These are phyloP conservation scores for Drosophila bifasciata DNA, from an alignment of 1,140 invertebrate species.

Conservation along the genomic window DNA sequence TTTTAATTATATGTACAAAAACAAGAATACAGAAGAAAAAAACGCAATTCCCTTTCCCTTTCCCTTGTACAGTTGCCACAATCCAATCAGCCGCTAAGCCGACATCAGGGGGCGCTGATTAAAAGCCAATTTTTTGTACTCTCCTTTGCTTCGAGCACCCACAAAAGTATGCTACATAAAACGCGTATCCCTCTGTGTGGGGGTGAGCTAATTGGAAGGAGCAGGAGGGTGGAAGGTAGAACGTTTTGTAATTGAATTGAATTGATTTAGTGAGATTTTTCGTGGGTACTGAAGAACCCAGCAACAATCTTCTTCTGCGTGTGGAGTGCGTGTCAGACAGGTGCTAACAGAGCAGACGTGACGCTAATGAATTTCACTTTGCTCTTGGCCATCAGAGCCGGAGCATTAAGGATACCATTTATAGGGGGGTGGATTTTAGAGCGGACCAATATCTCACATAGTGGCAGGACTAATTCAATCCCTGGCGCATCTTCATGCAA, in stretches of 20 bases:
- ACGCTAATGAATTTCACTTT: slow-evolving; percentile 60
- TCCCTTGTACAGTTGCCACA: slow-evolving; percentile 26
- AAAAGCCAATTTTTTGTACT: slow-evolving; percentile 60
- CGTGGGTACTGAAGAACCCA: slow-evolving; percentile 20
- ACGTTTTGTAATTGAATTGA: slow-evolving; percentile 75
- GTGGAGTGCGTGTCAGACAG: slow-evolving; percentile 31
- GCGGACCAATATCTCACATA: background rate
- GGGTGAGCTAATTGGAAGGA: slow-evolving; percentile 46
- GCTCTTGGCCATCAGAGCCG: background rate
- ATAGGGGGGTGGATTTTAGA: slow-evolving; percentile 17
- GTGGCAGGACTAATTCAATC: slow-evolving; percentile 17
- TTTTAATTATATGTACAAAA: slow-evolving; percentile 58
- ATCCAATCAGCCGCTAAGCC: slow-evolving; percentile 76
- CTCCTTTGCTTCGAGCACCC: slow-evolving; percentile 6
- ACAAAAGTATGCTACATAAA: slow-evolving; percentile 55
- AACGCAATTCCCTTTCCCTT: slow-evolving; percentile 12
- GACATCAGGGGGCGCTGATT: slow-evolving; percentile 53
- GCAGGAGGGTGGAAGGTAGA: background rate
- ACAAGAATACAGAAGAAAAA: slow-evolving; percentile 43
- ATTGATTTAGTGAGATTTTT: slow-evolving; percentile 73
- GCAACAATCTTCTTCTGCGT: slow-evolving; percentile 1
- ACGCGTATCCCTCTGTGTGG: slow-evolving; percentile 44
- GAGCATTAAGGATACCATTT: background rate
- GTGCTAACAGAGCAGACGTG: slow-evolving; percentile 47
- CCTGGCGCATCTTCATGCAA: slow-evolving; percentile 21